Base-by-base conservation (phyloP, 2,888 invertebrate genomes). In the Drosophila multiciliata region DNA sequence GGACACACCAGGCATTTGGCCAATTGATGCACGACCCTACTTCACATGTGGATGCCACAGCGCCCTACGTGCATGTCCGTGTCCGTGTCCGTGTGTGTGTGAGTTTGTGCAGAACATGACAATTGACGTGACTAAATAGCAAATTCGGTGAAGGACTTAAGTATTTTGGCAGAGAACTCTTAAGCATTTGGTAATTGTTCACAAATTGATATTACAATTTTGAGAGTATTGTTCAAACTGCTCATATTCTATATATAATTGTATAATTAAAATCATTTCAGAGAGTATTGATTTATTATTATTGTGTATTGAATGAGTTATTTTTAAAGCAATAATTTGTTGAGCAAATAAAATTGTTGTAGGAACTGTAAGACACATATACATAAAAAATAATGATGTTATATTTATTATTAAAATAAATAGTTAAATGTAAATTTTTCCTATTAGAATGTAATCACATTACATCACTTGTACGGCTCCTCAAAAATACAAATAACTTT, bases 21-120 rank as follows among this genome's bases (percentile, higher is more conserved):
- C 72, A 78, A 75, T 84, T 84, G 81, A 66, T 57, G 78, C 67
- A 68, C 60, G 75, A 54, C 69, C 52, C 32, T 49, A 49, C 57
- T 66, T 32, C 58, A 53, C 64, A 80, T 57, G 62, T 32, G 53
- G 52, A 65, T 60, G 57, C 55, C 57, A 33, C 36, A 58, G 68
- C 26, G 57, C 36, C 15, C 33, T 42, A 58, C 54, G 64, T 64
- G 58, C 45, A 26, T 50, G 60, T 49, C 23, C 29, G 8, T 12
- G 60, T 49, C 23, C 29, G 8, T 12, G 15, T 36, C 9, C 40
- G 23, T 53, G 33, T 23, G 45, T 59, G 29, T 26, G 53, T 40
- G 45, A 36, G 29, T 36, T 7, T 40, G 36, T 45, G 11, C 17
- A 50, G 38, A 50, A 55, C 55, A 49, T 38, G 72, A n/a, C 32